Evolutionary conservation across 1,140 invertebrate species (phyloP).

Genomic region (Euborellia annulipes): DNA sequence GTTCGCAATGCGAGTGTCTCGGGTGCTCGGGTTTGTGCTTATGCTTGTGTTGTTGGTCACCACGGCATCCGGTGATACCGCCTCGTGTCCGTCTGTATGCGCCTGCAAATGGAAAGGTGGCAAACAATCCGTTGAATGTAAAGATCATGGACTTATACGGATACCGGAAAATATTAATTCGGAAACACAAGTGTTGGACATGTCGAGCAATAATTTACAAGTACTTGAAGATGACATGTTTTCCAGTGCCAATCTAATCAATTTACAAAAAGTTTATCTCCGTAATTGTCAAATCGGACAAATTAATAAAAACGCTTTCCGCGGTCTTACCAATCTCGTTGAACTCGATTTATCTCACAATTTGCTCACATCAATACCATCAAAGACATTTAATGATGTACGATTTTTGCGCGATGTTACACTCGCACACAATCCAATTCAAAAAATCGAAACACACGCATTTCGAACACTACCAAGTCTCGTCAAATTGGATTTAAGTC

Average conservation of each 20-base stretch:
- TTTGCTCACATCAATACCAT: conserved; percentile 57
- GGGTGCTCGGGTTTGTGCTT: conserved; percentile 3
- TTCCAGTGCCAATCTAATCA: conserved; percentile 56
- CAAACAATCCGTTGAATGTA: conserved; percentile 79
- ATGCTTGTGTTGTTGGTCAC: not conserved
- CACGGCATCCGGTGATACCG: not conserved
- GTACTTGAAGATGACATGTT: conserved; percentile 67
- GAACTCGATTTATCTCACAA: conserved; percentile 77
- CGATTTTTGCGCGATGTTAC: conserved; percentile 65
- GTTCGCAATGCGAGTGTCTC: too few relatives aligned
- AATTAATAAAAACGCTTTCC: conserved; percentile 68
- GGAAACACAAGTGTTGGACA: conserved; percentile 77
- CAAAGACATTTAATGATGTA: conserved; percentile 54
- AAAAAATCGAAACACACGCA: conserved; percentile 55
- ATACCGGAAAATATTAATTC: conserved; percentile 68
- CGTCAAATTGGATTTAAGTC: conserved; percentile 68
- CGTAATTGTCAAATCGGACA: conserved; percentile 63
- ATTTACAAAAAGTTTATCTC: conserved; percentile 72
- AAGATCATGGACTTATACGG: conserved; percentile 57
- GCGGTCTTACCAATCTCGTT: conserved; percentile 69
- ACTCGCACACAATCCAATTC: conserved; percentile 63
- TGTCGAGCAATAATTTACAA: conserved; percentile 72
- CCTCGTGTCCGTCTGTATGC: conserved; percentile 57
- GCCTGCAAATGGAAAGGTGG: conserved; percentile 84
- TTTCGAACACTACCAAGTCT: conserved; percentile 57